phyloP scores from a whole-genome alignment of 2,113 vertebrate genomes.

The Thamnaconus septentrionalis region DNA sequence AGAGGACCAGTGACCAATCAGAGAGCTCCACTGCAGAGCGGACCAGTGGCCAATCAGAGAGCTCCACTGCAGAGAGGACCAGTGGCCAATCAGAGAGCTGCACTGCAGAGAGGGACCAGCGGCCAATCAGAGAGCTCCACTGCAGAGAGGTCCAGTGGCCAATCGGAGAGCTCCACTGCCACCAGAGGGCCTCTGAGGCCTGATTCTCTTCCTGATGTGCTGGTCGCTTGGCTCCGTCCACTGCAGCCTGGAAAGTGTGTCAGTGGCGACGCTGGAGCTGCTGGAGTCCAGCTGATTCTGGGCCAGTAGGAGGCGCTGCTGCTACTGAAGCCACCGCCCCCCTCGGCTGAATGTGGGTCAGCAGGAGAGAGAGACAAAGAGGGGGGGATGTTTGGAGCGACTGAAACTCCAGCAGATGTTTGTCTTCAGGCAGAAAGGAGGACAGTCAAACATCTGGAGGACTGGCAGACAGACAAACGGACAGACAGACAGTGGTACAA shows the following conservation, averaged over 20 bases:
- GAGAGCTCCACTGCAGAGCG: too few relatives aligned
- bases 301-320: neutral
- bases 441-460: neutral
- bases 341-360: neutral
- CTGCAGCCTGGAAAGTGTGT: neutral
- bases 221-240: too few relatives aligned
- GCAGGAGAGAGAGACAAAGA: neutral
- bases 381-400: neutral
- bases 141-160: slow-evolving; percentile 45
- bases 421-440: neutral
- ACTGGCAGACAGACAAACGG: too few relatives aligned
- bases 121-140: slow-evolving; percentile 52
- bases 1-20: too few relatives aligned
- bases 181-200: slow-evolving; percentile 3
- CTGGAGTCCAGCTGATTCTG: neutral
- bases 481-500: too few relatives aligned
- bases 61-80: slow-evolving; percentile 57
- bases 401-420: neutral
- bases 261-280: neutral
- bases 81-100: too few relatives aligned
- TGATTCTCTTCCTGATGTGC: too few relatives aligned
- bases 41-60: slow-evolving; percentile 9
- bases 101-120: too few relatives aligned
- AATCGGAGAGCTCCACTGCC: slow-evolving; percentile 39
- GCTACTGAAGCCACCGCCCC: neutral